Percentiles rank a stretch among this genome's conserved stretches.
phyloP scores from a whole-genome alignment of 2,113 vertebrate genomes.

The Dipodomys ordii region DNA sequence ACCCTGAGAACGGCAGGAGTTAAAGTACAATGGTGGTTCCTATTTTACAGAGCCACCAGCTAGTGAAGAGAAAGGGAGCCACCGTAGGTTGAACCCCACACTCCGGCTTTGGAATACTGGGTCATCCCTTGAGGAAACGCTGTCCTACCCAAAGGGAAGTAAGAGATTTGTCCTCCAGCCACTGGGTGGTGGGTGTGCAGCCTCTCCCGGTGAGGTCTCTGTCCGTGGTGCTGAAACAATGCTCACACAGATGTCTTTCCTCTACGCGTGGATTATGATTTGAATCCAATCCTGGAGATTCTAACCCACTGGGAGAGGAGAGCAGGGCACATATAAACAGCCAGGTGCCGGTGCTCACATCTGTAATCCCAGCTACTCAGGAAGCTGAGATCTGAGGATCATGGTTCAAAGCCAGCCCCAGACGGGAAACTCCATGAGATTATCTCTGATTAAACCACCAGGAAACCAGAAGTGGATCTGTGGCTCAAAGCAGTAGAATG shows the following conservation, averaged over 20 bases:
- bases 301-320: neutral
- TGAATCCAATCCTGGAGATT: neutral
- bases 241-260: neutral
- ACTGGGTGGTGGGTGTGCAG: fast-evolving
- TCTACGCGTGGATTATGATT: no score
- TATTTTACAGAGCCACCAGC: neutral
- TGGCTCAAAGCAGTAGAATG: no score
- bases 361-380: no score
- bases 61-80: neutral
- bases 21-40: neutral
- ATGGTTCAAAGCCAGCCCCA: no score
- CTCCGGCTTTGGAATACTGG: neutral
- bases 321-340: neutral
- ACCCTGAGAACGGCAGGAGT: neutral
- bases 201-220: fast-evolving
- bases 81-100: neutral
- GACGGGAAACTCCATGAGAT: no score
- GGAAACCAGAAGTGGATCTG: no score
- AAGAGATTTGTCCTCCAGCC: neutral
- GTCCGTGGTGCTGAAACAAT: constrained; percentile 4
- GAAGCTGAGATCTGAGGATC: no score
- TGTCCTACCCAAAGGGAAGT: neutral
- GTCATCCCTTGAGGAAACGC: neutral
- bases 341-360: no score
- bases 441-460: no score